Conservation (phyloP, 30 jellyfish, hydroid and myxozoan species). For the Catostylus mosaicus region DNA sequence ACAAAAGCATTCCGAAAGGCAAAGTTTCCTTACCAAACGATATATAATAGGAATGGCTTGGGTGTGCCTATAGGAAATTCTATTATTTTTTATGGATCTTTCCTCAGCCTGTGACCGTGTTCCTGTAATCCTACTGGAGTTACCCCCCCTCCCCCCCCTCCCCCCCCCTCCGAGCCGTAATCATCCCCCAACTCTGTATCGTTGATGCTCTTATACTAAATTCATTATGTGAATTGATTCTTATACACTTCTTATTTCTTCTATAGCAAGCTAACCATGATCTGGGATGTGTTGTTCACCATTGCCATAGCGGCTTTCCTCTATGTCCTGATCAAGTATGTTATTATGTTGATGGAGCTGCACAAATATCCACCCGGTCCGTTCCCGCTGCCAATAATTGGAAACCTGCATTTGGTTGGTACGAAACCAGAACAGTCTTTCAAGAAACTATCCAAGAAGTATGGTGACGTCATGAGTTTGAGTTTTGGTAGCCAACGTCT, state of each 20-base stretch:
- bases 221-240: no score
- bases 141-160: no score
- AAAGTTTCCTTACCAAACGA: no score
- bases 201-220: no score
- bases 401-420: constrained; percentile 72
- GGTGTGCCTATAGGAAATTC: no score
- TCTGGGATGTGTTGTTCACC: constrained; percentile 16
- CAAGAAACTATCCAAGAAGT: constrained; percentile 44
- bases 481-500: constrained; percentile 58
- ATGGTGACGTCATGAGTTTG: constrained; percentile 64
- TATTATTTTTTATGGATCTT: no score
- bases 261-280: neutral
- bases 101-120: no score
- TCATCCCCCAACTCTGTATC: no score
- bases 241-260: neutral
- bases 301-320: constrained; percentile 5
- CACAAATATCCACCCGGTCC: constrained; percentile 85
- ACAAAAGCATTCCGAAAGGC: no score
- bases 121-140: no score
- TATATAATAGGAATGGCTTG: no score
- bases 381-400: constrained; percentile 73
- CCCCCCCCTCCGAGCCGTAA: no score
- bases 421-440: constrained; percentile 32
- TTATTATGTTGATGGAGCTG: constrained; percentile 35
- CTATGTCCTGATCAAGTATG: constrained; percentile 26